Percentiles rank a stretch among this genome's conserved stretches.
These are phyloP conservation scores for Lepeophtheirus nordmannii DNA, from an alignment of 2,888 invertebrate genomes.

Conservation along the genomic window DNA sequence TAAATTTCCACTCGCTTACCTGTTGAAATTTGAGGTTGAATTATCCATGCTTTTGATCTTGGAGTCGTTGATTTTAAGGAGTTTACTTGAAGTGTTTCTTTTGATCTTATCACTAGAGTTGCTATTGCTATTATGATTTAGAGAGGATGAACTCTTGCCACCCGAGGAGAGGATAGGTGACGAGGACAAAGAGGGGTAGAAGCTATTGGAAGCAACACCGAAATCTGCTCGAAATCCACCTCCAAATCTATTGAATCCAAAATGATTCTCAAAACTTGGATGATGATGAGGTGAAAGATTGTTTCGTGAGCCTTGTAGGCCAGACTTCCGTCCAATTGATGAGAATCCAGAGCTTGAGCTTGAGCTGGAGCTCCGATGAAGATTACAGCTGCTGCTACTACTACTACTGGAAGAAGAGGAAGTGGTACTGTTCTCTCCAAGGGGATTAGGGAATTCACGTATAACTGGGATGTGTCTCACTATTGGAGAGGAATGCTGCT, in stretches of 20 bases:
- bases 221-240: conserved; percentile 6
- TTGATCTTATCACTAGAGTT: background rate
- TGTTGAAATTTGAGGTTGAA: no score
- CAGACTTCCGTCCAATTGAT: background rate
- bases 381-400: background rate
- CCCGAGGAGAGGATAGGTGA: conserved; percentile 7
- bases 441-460: background rate
- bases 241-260: conserved; percentile 15
- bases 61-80: background rate
- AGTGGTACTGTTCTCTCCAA: no score
- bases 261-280: conserved; percentile 20
- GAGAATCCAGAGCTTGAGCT: conserved; percentile 19
- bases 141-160: background rate
- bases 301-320: background rate
- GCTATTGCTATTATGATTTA: background rate
- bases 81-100: background rate
- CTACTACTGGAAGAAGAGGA: background rate
- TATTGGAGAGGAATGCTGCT: no score
- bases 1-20: no score
- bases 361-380: background rate
- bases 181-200: background rate
- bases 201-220: background rate
- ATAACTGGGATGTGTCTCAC: background rate
- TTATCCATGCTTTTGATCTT: background rate
- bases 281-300: conserved; percentile 6